Percentiles rank a stretch among this genome's conserved stretches.
Conservation (phyloP, 2,797 vertebrate genomes). For the Geotrypetes seraphini region DNA sequence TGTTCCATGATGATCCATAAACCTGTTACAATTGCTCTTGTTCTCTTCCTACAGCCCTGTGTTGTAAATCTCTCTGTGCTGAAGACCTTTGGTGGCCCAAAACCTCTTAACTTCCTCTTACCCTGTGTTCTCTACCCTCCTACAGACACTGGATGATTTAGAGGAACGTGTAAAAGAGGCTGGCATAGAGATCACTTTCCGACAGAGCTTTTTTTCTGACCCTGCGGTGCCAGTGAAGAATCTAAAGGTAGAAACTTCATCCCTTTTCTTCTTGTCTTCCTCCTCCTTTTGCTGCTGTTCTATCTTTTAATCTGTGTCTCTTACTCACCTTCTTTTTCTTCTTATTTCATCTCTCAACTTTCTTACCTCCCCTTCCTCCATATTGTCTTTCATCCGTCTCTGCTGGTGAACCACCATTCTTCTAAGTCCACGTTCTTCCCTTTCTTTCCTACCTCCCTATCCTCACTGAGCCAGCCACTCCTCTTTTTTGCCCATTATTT, state of each 20-base stretch:
- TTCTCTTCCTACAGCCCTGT: neutral
- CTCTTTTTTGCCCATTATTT: neutral
- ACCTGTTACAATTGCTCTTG: too few relatives aligned
- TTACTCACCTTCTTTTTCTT: too few relatives aligned
- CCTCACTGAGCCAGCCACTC: too few relatives aligned
- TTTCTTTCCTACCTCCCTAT: neutral
- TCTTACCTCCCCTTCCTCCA: too few relatives aligned
- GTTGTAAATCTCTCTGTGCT: neutral
- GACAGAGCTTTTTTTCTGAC: conserved; percentile 91
- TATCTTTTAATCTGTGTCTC: too few relatives aligned
- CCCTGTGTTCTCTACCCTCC: neutral
- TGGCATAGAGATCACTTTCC: conserved; percentile 87
- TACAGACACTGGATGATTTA: conserved; percentile 83
- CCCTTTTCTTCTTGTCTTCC: neutral
- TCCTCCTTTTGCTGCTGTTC: neutral
- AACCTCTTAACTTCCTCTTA: neutral
- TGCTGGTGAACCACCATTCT: too few relatives aligned
- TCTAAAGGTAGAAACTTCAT: conserved; percentile 67
- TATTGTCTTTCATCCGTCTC: too few relatives aligned
- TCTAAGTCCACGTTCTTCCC: too few relatives aligned
- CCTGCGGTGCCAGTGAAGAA: conserved; percentile 87
- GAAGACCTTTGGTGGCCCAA: neutral
- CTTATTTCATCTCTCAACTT: too few relatives aligned
- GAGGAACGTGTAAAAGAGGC: conserved; percentile 85
- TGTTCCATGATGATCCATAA: too few relatives aligned